Percentiles rank a stretch among this genome's conserved stretches.
phyloP scores from a whole-genome alignment of 2,113 vertebrate species.

The Gambusia holbrooki region DNA sequence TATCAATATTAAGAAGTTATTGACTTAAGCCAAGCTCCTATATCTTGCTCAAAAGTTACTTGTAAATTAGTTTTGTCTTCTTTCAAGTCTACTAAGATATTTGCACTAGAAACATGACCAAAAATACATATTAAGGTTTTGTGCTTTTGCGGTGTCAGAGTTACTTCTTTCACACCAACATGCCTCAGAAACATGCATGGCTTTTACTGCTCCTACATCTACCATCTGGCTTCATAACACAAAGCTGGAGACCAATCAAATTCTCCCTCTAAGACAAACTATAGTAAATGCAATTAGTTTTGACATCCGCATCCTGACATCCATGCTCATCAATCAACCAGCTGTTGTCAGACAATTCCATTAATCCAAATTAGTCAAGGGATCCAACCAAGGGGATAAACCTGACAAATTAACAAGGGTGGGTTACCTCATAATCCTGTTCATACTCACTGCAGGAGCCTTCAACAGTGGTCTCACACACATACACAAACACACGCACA shows the following conservation, averaged over 20 bases:
- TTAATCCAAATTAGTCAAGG: conserved; percentile 76
- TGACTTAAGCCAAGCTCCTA: too few relatives aligned
- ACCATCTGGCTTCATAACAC: conserved; percentile 42
- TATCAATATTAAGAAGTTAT: too few relatives aligned
- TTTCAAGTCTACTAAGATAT: too few relatives aligned
- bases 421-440: conserved; percentile 73
- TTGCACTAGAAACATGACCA: too few relatives aligned
- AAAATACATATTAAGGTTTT: too few relatives aligned
- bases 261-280: conserved; percentile 51
- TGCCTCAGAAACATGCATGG: not conserved
- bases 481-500: not conserved
- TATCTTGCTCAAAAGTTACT: too few relatives aligned
- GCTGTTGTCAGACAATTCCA: conserved; percentile 71
- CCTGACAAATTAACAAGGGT: conserved; percentile 73
- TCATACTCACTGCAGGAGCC: conserved; percentile 66
- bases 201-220: conserved; percentile 41
- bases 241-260: conserved; percentile 57
- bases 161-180: conserved; percentile 26
- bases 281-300: conserved; percentile 71
- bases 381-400: conserved; percentile 77
- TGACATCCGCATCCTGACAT: conserved; percentile 76
- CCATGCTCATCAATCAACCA: conserved; percentile 72
- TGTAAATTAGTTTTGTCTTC: too few relatives aligned
- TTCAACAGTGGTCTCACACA: conserved; percentile 46
- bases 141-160: not conserved